These are phyloP conservation scores for Neopelma chrysocephalum DNA, from an alignment of 2,797 vertebrate species.

Conservation along the genomic window DNA sequence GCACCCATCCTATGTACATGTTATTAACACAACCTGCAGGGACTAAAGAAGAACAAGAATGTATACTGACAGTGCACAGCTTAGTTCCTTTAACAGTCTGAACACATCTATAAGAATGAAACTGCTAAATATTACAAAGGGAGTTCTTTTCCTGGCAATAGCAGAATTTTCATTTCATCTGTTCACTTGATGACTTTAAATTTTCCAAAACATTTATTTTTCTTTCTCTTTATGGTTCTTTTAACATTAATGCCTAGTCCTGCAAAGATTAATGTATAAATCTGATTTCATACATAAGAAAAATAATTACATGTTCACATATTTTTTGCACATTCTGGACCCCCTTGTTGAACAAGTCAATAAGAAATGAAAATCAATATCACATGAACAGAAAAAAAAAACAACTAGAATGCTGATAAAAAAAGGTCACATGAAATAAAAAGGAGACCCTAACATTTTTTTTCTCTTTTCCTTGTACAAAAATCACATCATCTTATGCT, in stretches of 20 bases:
- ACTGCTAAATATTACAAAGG: not conserved
- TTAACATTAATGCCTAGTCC: not conserved
- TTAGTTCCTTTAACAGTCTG: not conserved
- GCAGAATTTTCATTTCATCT: not conserved
- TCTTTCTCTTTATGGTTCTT: not conserved
- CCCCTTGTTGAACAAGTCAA: not conserved
- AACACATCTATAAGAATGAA: not conserved
- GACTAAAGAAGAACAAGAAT: not conserved
- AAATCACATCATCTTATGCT: not conserved
- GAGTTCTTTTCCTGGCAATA: not conserved
- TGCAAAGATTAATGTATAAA: not conserved
- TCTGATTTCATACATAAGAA: not conserved
- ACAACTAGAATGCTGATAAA: not conserved
- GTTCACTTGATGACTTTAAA: not conserved
- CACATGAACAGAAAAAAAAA: not conserved
- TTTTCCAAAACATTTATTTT: not conserved
- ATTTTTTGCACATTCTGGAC: not conserved
- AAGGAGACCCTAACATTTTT: accelerated
- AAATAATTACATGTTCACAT: not conserved
- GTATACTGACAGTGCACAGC: not conserved
- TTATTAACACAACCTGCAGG: not conserved
- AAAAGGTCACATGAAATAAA: not conserved
- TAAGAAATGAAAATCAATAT: not conserved
- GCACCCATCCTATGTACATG: not conserved
- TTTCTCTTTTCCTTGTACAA: not conserved